Base-by-base conservation (phyloP, 2,113 vertebrate species). In the Peromyscus leucopus region DNA sequence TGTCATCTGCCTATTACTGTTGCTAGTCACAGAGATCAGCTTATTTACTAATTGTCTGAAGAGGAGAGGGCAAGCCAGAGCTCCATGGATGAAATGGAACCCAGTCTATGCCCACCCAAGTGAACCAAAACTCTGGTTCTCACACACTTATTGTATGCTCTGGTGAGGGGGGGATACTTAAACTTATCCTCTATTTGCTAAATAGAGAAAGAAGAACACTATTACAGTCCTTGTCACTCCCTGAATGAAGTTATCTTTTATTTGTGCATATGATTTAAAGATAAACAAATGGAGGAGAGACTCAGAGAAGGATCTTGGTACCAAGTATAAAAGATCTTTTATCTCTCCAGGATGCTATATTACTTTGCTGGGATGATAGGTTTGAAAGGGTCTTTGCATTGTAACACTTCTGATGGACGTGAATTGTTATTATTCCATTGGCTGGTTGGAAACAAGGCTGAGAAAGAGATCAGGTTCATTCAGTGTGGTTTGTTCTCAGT, bases 401-500 rank as follows among this genome's bases (percentile, higher is more conserved):
- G 36, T 91, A 83, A 78, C 91, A 72, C 11, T 15, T 22, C 5
- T 12, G 74, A 51, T 87, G 57, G 26, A 33, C 71, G n/a, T 42
- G 28, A 82, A 80, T 67, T 95, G 13, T 74, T 80, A 74, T 75
- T 59, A 84, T 79, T 95, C 59, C 36, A 69, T 86, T 93, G 88
- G 76, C 63, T 46, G 74, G 48, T 57, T 91, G 74, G 87, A 93
- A 96, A 93, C 65, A 89, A 48, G n/a, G 57, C 57, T 82, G 22
- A 67, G 48, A 80, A 86, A 71, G 13, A 26, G 82, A 48, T 67
- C 84, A 76, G 57, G 11, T 74, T 96, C 42, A 82, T 85, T 95
- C 76, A n/a, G 59, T n/a, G 19, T 94, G 51, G 87, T 93, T 83
- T 87, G 33, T 74, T 69, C 31, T 91, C 46, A 22, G 13, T 78